phyloP scores from a whole-genome alignment of 2,888 invertebrate genomes.

The Drosophila robusta region DNA sequence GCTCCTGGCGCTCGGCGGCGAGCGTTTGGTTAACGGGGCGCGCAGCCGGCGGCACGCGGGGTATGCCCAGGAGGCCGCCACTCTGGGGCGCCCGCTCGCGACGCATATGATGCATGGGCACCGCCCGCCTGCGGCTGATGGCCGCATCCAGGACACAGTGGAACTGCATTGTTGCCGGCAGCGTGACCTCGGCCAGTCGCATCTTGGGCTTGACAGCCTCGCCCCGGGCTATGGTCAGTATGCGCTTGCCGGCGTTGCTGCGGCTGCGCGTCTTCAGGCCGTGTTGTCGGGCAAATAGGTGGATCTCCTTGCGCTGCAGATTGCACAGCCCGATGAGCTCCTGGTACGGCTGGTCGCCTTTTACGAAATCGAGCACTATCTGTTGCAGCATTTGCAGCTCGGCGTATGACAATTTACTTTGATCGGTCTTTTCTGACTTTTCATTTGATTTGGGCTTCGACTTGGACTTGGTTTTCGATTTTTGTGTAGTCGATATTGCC shows the following conservation, averaged over 20 bases:
- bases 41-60: constrained; percentile 68
- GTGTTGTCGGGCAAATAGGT: constrained; percentile 61
- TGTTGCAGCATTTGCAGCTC: constrained; percentile 48
- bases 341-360: constrained; percentile 47
- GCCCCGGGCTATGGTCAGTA: constrained; percentile 63
- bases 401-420: background rate
- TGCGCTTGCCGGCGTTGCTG: constrained; percentile 58
- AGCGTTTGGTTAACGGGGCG: constrained; percentile 38
- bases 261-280: constrained; percentile 75
- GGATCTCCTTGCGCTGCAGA: constrained; percentile 72
- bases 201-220: constrained; percentile 10
- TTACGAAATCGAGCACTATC: constrained; percentile 67
- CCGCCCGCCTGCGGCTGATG: background rate
- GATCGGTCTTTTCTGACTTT: background rate
- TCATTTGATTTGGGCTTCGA: constrained; percentile 10
- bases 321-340: constrained; percentile 59
- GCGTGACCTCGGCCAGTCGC: background rate
- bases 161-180: background rate
- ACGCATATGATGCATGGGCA: background rate
- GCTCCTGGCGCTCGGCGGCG: constrained; percentile 54
- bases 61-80: constrained; percentile 37
- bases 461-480: constrained; percentile 14
- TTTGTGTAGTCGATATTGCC: background rate
- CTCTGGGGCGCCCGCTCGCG: background rate
- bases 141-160: background rate